Evolutionary conservation across 2,113 vertebrate species (phyloP).

Genomic region (Prolemur simus): DNA sequence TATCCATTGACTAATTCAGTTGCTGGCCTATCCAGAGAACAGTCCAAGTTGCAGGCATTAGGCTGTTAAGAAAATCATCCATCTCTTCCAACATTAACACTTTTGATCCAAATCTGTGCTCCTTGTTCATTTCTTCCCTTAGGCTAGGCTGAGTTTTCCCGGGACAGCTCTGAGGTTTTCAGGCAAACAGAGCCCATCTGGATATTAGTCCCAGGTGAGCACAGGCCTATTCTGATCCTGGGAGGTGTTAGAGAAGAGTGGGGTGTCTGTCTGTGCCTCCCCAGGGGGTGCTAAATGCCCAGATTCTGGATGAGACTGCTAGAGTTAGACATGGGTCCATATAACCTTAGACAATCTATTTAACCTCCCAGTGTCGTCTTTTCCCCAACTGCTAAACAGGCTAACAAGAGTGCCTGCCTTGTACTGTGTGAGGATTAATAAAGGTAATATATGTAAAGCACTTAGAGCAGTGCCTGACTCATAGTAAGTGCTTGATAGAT

Average conservation of each 20-base stretch:
- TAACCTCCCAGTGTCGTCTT: neutral
- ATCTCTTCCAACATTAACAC: neutral
- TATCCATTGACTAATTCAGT: neutral
- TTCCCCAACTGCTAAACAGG: neutral
- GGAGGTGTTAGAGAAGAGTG: accelerated
- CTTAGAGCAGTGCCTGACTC: constrained; percentile 26
- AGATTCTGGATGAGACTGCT: neutral
- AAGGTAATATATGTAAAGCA: constrained; percentile 29
- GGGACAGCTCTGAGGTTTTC: neutral
- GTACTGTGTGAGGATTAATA: neutral
- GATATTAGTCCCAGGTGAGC: neutral
- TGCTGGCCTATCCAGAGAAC: neutral
- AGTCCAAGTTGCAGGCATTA: neutral
- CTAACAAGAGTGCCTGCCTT: neutral
- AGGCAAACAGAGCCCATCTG: neutral
- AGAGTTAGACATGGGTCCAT: neutral
- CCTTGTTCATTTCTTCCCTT: neutral
- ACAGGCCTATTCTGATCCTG: neutral
- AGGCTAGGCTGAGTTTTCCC: neutral
- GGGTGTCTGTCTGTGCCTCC: too few species aligned
- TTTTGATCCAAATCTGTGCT: neutral
- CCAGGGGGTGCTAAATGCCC: accelerated
- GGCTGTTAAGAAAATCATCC: neutral
- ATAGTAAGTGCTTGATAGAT: constrained; percentile 45
- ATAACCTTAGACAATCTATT: neutral